Evolutionary conservation across 2,888 invertebrate genomes (phyloP).

Genomic region (Himalopsyche japonica): DNA sequence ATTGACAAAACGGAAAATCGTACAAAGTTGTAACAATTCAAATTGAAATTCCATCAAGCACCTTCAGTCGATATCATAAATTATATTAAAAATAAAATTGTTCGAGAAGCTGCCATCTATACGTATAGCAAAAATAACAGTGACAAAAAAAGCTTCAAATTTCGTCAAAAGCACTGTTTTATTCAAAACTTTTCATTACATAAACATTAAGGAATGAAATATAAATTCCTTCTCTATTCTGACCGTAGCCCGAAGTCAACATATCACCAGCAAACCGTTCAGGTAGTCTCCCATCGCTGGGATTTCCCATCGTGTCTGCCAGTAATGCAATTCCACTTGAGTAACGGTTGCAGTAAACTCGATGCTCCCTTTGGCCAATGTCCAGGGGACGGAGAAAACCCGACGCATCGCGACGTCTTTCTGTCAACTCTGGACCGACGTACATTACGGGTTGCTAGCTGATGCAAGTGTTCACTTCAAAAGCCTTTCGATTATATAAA

Average conservation of each 20-base stretch:
- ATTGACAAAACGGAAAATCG: too few species aligned
- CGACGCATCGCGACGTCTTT: not conserved
- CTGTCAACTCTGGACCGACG: not conserved
- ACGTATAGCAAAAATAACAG: too few species aligned
- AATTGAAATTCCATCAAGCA: too few species aligned
- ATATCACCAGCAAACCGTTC: not conserved
- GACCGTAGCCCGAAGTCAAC: not conserved
- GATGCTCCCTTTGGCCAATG: not conserved
- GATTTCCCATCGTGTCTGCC: not conserved
- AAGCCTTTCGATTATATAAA: not conserved
- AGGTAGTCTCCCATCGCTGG: not conserved
- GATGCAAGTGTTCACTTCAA: not conserved
- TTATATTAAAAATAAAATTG: too few species aligned
- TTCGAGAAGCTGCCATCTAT: too few species aligned
- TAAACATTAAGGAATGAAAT: not conserved
- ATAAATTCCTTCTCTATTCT: not conserved
- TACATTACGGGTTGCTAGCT: not conserved
- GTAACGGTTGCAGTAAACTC: slow-evolving; percentile 4
- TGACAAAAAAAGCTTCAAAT: too few species aligned
- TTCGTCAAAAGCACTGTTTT: too few species aligned
- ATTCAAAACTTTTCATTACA: too few species aligned
- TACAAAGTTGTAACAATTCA: too few species aligned
- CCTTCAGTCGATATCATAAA: too few species aligned
- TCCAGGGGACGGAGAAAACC: not conserved
- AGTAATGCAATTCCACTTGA: slow-evolving; percentile 3